Evolutionary conservation across 2,888 invertebrate genomes (phyloP).

Genomic region (Cremastobaeus sp.): DNA sequence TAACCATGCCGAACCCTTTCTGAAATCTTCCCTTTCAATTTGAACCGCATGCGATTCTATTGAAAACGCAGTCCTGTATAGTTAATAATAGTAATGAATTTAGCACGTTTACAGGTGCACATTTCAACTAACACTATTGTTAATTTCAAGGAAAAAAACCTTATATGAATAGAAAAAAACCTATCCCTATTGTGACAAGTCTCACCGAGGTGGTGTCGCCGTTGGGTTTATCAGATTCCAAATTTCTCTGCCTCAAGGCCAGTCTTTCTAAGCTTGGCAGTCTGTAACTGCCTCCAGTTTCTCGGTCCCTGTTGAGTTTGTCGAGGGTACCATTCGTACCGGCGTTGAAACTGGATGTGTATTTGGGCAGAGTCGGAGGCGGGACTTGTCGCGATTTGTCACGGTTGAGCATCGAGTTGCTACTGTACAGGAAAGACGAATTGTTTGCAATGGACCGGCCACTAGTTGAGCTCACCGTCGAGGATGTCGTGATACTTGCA

Average conservation of each 20-base stretch:
- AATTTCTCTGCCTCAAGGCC: conserved; percentile 89
- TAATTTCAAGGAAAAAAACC: too few relatives aligned
- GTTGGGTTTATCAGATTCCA: conserved; percentile 84
- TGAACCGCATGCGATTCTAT: too few relatives aligned
- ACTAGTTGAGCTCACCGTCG: conserved; percentile 63
- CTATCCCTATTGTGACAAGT: neutral
- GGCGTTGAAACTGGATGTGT: conserved; percentile 87
- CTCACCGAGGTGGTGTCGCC: conserved; percentile 75
- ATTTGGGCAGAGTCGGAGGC: conserved; percentile 88
- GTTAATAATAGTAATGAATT: too few relatives aligned
- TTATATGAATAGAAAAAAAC: too few relatives aligned
- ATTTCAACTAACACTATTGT: neutral
- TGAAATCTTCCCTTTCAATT: too few relatives aligned
- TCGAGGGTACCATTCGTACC: conserved; percentile 83
- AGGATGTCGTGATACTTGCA: conserved; percentile 62
- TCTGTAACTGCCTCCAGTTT: conserved; percentile 87
- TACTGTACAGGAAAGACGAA: conserved; percentile 75
- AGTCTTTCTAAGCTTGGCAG: conserved; percentile 90
- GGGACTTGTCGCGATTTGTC: conserved; percentile 82
- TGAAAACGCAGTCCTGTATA: too few relatives aligned
- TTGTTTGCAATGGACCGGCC: conserved; percentile 70
- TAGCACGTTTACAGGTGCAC: too few relatives aligned
- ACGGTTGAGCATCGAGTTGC: conserved; percentile 72
- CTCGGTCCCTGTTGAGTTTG: conserved; percentile 83
- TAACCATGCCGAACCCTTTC: too few relatives aligned